These are phyloP conservation scores for Stegastes partitus DNA, from an alignment of 2,113 vertebrate genomes.

Conservation along the genomic window DNA sequence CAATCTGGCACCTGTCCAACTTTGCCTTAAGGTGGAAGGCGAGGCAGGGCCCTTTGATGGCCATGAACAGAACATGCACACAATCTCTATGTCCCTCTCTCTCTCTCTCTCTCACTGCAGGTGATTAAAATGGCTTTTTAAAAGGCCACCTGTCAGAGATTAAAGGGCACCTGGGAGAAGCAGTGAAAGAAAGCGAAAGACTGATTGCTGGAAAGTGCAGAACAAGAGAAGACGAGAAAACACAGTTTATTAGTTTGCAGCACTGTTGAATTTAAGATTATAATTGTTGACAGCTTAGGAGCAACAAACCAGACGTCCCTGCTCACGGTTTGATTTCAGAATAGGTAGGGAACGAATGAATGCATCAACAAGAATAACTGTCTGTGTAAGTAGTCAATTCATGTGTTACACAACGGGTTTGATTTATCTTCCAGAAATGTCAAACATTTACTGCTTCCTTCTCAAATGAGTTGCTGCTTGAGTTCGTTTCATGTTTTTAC, in stretches of 20 bases:
- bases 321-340: conserved; percentile 11
- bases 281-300: conserved; percentile 32
- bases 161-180: conserved; percentile 84
- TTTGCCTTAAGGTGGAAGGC: conserved; percentile 67
- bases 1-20: conserved; percentile 75
- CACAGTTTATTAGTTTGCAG: conserved; percentile 36
- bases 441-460: not conserved
- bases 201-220: conserved; percentile 26
- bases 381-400: not conserved
- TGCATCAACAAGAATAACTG: not conserved
- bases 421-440: no score
- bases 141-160: conserved; percentile 87
- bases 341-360: not conserved
- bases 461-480: not conserved
- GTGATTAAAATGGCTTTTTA: conserved; percentile 84
- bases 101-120: conserved; percentile 57
- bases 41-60: conserved; percentile 71
- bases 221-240: conserved; percentile 38
- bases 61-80: conserved; percentile 41
- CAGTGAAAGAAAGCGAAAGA: conserved; percentile 57
- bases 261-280: conserved; percentile 29
- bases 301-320: not conserved
- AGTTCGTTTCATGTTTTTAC: no score
- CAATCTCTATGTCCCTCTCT: not conserved
- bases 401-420: not conserved